phyloP scores from a whole-genome alignment of 2,113 vertebrate genomes.

The Cercopithecus mona region DNA sequence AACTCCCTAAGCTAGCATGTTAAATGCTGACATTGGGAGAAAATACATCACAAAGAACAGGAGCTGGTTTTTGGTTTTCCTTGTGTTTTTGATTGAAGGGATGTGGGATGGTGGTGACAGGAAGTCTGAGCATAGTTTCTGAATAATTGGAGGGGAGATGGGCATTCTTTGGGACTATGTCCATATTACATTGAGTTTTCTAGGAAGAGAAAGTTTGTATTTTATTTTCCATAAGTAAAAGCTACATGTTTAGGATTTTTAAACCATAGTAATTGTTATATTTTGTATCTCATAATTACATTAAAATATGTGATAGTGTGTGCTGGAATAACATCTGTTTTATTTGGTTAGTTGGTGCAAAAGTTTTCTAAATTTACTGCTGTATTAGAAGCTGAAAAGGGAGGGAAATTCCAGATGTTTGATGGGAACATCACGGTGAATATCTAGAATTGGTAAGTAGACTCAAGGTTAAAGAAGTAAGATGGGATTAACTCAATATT shows the following conservation, averaged over 20 bases:
- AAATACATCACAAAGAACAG: background rate
- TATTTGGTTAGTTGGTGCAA: constrained; percentile 78
- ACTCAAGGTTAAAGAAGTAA: background rate
- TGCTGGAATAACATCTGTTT: constrained; percentile 20
- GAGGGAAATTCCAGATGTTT: constrained; percentile 84
- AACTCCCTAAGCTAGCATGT: background rate
- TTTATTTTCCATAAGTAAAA: background rate
- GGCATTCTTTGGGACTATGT: background rate
- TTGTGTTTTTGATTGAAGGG: background rate
- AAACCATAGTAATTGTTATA: background rate
- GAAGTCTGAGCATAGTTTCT: background rate
- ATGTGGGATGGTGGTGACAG: background rate
- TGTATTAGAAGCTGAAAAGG: constrained; percentile 82
- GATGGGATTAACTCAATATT: background rate
- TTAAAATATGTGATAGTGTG: background rate
- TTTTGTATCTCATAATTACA: background rate
- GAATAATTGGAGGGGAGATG: background rate
- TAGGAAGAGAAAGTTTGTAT: background rate
- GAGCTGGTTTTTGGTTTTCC: background rate
- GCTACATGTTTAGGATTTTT: background rate
- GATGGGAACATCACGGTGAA: constrained; percentile 81
- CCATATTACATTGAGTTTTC: background rate
- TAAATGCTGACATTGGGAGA: background rate
- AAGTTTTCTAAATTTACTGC: constrained; percentile 82
- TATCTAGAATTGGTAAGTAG: constrained; percentile 82